phyloP scores from a whole-genome alignment of 2,888 invertebrate genomes.

The Amiota minor region DNA sequence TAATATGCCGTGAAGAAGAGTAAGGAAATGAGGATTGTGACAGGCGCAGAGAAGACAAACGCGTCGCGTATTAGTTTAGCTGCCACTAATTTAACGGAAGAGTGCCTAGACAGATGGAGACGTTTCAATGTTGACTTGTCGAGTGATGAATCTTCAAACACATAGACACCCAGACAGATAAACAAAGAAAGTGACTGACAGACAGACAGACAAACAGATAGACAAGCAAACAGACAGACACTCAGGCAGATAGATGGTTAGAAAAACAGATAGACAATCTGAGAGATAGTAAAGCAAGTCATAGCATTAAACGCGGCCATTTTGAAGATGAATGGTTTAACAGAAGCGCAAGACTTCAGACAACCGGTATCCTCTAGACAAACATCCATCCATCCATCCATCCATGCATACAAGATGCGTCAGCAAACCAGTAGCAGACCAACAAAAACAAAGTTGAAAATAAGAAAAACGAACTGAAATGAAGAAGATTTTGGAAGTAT shows the following conservation, averaged over 20 bases:
- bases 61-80: slow-evolving; percentile 27
- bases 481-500: slow-evolving; percentile 54
- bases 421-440: neutral
- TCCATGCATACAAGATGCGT: too few species aligned
- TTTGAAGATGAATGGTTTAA: neutral
- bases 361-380: neutral
- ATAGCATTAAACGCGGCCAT: neutral
- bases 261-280: neutral
- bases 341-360: neutral
- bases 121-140: too few species aligned
- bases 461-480: neutral
- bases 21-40: neutral
- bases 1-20: slow-evolving; percentile 21
- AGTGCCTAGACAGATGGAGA: slow-evolving; percentile 37
- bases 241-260: neutral
- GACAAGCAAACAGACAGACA: neutral
- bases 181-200: neutral
- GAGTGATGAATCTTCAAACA: neutral
- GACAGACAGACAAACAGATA: neutral
- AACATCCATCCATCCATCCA: too few species aligned
- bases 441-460: neutral
- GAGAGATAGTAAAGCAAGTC: neutral
- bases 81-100: slow-evolving; percentile 59
- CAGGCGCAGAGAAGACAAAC: neutral
- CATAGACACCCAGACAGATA: neutral